Percentiles rank a stretch among this genome's conserved stretches.
phyloP scores from a whole-genome alignment of 2,113 vertebrate genomes.

The Oreotrochilus melanogaster region DNA sequence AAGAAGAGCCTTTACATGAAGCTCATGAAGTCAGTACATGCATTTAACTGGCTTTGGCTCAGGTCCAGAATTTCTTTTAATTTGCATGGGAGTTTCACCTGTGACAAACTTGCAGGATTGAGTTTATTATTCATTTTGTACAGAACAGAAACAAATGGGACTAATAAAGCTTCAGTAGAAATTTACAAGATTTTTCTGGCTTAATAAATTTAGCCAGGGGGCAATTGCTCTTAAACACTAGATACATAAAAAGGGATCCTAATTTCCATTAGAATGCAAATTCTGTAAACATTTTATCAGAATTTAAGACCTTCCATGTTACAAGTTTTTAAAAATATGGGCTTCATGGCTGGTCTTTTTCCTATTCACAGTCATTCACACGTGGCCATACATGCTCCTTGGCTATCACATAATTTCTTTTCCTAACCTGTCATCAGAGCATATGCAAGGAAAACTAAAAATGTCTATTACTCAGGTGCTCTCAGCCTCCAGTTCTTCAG shows the following conservation, averaged over 20 bases:
- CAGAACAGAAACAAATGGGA: constrained; percentile 82
- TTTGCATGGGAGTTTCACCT: constrained; percentile 14
- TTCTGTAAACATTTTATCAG: neutral
- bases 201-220: constrained; percentile 66
- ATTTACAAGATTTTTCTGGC: constrained; percentile 79
- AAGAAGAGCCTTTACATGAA: neutral
- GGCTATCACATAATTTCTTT: neutral
- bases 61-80: neutral
- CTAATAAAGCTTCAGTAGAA: constrained; percentile 83
- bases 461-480: neutral
- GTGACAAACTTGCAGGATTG: constrained; percentile 23
- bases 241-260: neutral
- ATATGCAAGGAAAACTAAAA: neutral
- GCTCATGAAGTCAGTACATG: neutral
- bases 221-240: neutral
- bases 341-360: neutral
- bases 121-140: constrained; percentile 60
- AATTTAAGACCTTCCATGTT: neutral
- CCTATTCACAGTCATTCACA: neutral
- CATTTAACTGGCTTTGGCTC: neutral
- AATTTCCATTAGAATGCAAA: neutral
- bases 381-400: neutral
- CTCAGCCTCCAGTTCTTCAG: neutral
- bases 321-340: neutral
- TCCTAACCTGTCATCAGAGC: neutral